Conservation (phyloP, 2,113 vertebrate genomes). For the Tenebrosternarchus preto region DNA sequence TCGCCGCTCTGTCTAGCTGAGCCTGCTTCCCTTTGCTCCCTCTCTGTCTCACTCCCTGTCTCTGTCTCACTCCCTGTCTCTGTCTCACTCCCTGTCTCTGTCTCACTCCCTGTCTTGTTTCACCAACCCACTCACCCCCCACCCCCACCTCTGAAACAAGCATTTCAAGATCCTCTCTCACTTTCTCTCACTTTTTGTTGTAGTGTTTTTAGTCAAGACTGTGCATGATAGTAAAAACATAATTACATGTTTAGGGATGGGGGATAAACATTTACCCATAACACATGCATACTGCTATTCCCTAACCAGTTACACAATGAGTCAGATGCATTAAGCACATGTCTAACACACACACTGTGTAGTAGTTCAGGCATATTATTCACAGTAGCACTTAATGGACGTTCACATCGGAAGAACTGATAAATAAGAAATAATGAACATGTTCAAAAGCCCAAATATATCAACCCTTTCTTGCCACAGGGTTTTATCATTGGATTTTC, state of each 20-base stretch:
- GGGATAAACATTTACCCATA: too few species aligned
- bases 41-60: neutral
- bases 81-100: too few species aligned
- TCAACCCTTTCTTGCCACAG: neutral
- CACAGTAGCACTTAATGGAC: neutral
- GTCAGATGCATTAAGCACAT: neutral
- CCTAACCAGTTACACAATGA: neutral
- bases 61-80: neutral
- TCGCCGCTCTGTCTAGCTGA: constrained; percentile 16
- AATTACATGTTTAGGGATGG: neutral
- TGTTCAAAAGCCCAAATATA: neutral
- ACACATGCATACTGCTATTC: too few species aligned
- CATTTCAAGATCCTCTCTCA: constrained; percentile 26
- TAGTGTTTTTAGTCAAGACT: constrained; percentile 19
- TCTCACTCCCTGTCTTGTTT: neutral
- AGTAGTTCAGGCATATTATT: neutral
- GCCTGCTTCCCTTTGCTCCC: constrained; percentile 1
- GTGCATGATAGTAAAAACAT: neutral
- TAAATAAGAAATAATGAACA: neutral
- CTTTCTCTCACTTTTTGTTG: neutral
- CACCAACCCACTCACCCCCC: constrained; percentile 2
- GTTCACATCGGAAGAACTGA: neutral
- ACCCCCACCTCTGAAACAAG: constrained; percentile 12
- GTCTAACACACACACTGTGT: neutral
- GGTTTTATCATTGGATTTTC: constrained; percentile 15